Evolutionary conservation across 2,888 invertebrate species (phyloP).

Genomic region (Antheraea yamamai): DNA sequence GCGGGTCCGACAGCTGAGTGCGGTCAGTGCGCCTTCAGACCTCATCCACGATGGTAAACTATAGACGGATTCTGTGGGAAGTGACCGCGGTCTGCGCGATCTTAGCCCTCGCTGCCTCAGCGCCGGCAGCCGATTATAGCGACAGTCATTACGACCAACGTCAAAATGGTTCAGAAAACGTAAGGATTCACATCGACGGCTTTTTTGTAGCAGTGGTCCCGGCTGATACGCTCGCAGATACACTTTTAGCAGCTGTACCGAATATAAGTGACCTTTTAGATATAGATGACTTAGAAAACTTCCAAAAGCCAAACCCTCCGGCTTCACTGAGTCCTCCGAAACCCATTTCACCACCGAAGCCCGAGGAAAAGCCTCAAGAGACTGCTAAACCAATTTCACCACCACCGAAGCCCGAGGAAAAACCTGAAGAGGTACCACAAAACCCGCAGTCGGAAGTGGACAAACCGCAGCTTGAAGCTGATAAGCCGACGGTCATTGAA

Average conservation of each 20-base stretch:
- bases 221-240: constrained; percentile 82
- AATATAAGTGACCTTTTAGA: constrained; percentile 68
- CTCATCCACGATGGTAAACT: constrained; percentile 75
- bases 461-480: constrained; percentile 14
- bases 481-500: constrained; percentile 20
- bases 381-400: constrained; percentile 18
- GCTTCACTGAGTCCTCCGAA: constrained; percentile 1
- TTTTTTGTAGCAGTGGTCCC: constrained; percentile 86
- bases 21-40: constrained; percentile 62
- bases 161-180: constrained; percentile 90
- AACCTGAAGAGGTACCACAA: constrained; percentile 23
- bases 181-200: constrained; percentile 86
- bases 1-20: constrained; percentile 55
- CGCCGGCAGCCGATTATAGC: constrained; percentile 50
- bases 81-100: constrained; percentile 52
- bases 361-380: constrained; percentile 34
- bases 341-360: constrained; percentile 30
- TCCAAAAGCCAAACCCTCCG: constrained; percentile 41
- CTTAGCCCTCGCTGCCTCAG: constrained; percentile 41
- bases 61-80: constrained; percentile 71
- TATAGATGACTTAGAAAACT: constrained; percentile 47
- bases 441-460: constrained; percentile 25
- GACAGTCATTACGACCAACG: constrained; percentile 84
- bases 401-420: constrained; percentile 34
- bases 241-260: constrained; percentile 32